A percentile compares a stretch with the other conserved stretches of the same genome.
phyloP scores from a whole-genome alignment of 2,888 invertebrate species.

The Drosophila merina region DNA sequence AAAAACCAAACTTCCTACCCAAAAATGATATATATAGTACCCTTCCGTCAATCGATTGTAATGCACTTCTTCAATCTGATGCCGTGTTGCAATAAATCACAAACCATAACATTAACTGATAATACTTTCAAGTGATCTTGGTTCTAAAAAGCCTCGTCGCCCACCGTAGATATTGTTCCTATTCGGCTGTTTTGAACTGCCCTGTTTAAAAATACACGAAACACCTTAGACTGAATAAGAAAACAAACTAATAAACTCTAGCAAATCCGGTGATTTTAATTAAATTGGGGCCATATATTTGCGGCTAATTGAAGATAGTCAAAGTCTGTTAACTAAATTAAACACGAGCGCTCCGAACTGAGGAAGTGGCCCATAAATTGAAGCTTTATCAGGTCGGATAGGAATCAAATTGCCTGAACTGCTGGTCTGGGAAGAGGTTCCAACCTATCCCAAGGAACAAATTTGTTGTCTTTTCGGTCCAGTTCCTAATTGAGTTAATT shows the following conservation, averaged over 20 bases:
- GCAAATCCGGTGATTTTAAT: conserved; percentile 19
- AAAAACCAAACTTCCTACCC: not conserved
- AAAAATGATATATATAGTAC: not conserved
- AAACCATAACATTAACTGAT: too few relatives aligned
- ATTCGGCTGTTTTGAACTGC: too few relatives aligned
- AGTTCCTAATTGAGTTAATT: not conserved
- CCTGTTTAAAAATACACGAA: too few relatives aligned
- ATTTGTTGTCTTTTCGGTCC: not conserved
- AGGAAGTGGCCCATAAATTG: conserved; percentile 34
- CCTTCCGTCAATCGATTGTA: too few relatives aligned
- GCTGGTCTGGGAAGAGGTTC: not conserved
- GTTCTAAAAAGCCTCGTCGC: too few relatives aligned
- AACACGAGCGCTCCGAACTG: not conserved
- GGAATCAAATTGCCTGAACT: not conserved
- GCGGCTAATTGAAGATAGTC: conserved; percentile 6
- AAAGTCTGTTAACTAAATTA: not conserved
- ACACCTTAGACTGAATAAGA: not conserved
- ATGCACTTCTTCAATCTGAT: too few relatives aligned
- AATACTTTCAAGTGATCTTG: too few relatives aligned
- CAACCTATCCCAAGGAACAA: conserved; percentile 23
- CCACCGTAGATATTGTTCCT: too few relatives aligned
- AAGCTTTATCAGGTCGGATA: conserved; percentile 15
- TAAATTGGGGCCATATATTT: conserved; percentile 18
- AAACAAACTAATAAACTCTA: conserved; percentile 29
- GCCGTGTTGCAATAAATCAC: too few relatives aligned